Base-by-base conservation (phyloP, 1,140 invertebrate genomes). In the Colletes gigas region DNA sequence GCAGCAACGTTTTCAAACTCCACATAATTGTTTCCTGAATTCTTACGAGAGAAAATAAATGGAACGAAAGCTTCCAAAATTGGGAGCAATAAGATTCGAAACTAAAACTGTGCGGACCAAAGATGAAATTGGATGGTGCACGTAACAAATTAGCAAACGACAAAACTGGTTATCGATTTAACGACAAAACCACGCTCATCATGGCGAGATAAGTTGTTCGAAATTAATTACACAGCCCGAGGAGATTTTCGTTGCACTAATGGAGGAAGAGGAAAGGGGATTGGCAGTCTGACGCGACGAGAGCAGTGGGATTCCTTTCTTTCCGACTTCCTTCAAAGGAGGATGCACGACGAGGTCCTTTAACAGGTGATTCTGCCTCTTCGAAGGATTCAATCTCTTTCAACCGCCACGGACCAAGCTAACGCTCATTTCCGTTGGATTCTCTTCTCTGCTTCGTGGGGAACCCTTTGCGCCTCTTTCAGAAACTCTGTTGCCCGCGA, bases 341-440 rank as follows among this genome's bases (percentile, higher is more conserved):
- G 50, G 52, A 74, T 77, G 78, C 76, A 75, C 67, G 52, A 78
- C 83, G 57, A 71, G 65, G 71, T 86, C 77, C 70, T 86, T 86
- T 86, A 71, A 80, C 84, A 87, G 80, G 77, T 86, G 84, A 87
- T 83, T 76, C 69, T 30, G 68, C 54, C 69, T 86, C 60, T 68
- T 79, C 76, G 77, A 83, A 86, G 77, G 77, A 86, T 87, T 83
- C 81, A 86, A 87, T 87, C 84, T 83, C 84, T 86, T 86, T 83
- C 81, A 78, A 70, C 72, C 59, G 7, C 15, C 68, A 19, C 68
- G 67, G 59, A 59, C 70, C 81, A 66, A 67, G 84, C 84, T 84
- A 85, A 86, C 70, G 84, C 76, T 86, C 84, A 86, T 85, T 86
- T 86, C 81, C 84, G 75, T 30, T 52, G 44, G 44, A 52, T 74